Conservation (phyloP, 2,113 vertebrate species). For the Cynoglossus semilaevis region DNA sequence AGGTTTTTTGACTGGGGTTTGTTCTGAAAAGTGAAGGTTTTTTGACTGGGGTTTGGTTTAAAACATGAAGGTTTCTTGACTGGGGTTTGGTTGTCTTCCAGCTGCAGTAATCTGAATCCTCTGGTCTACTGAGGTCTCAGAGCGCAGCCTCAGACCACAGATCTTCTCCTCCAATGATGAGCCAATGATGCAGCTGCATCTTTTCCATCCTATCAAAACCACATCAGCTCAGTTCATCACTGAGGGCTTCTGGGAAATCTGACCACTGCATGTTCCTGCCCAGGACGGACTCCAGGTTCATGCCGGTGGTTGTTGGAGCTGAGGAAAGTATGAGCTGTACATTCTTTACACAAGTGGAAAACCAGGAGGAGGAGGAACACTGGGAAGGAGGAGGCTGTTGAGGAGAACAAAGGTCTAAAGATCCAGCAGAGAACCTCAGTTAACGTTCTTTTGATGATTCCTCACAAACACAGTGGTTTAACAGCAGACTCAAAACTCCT, state of each 20-base stretch:
- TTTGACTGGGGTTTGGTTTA: too few relatives aligned
- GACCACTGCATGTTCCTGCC: slow-evolving; percentile 16
- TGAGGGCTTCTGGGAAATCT: slow-evolving; percentile 46
- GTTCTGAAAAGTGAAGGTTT: too few relatives aligned
- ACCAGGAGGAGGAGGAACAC: background rate
- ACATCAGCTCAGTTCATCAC: slow-evolving; percentile 26
- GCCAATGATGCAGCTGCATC: slow-evolving; percentile 25
- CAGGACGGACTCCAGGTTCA: slow-evolving; percentile 9
- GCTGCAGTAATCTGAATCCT: slow-evolving; percentile 33
- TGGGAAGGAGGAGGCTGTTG: too few relatives aligned
- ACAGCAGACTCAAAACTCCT: too few relatives aligned
- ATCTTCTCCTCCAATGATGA: slow-evolving; percentile 1
- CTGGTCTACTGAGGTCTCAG: slow-evolving; percentile 35
- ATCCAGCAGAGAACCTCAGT: too few relatives aligned
- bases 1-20: too few relatives aligned
- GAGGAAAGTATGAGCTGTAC: slow-evolving; percentile 11
- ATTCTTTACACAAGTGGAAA: slow-evolving; percentile 32
- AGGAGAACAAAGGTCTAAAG: too few relatives aligned
- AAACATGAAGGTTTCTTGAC: too few relatives aligned
- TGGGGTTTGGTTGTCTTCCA: too few relatives aligned
- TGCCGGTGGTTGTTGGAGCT: slow-evolving; percentile 20
- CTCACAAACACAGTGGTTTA: too few relatives aligned
- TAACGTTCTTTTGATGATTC: too few relatives aligned
- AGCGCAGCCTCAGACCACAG: slow-evolving; percentile 52
- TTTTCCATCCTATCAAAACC: slow-evolving; percentile 34